A percentile compares a stretch with the other conserved stretches of the same genome.
Conservation (phyloP, 2,113 vertebrate species). For the Calonectris borealis region DNA sequence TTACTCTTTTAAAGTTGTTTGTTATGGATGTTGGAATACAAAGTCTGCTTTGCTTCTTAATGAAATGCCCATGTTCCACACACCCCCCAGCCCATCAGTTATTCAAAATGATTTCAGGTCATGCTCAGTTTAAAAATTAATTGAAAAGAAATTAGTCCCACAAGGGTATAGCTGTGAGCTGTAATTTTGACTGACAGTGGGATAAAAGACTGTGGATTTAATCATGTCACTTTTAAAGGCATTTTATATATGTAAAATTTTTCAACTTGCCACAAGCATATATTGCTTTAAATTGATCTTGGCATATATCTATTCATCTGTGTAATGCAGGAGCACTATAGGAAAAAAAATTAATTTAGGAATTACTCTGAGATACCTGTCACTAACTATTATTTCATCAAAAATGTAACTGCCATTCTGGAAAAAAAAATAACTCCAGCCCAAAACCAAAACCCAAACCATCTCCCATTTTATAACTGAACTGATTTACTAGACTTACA, state of each 20-base stretch:
- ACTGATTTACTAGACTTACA: neutral
- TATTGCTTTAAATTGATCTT: neutral
- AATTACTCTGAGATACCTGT: neutral
- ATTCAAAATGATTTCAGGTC: slow-evolving; percentile 27
- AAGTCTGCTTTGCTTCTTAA: neutral
- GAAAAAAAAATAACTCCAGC: neutral
- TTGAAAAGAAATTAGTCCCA: slow-evolving; percentile 23
- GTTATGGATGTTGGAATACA: neutral
- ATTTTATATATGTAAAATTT: neutral
- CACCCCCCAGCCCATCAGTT: neutral
- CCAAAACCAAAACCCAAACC: neutral
- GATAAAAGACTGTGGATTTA: neutral
- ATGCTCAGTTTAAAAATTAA: slow-evolving; percentile 45
- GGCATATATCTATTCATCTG: neutral
- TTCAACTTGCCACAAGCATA: neutral
- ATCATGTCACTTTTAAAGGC: neutral
- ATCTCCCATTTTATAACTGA: neutral
- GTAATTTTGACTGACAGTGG: slow-evolving; percentile 1
- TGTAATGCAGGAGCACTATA: neutral
- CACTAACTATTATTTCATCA: neutral
- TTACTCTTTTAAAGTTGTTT: neutral
- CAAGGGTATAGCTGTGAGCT: slow-evolving; percentile 15
- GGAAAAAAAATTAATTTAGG: neutral
- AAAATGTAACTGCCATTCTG: neutral
- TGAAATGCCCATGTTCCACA: neutral